Base-by-base conservation (phyloP, 2,113 vertebrate species). In the Otocyon megalotis region DNA sequence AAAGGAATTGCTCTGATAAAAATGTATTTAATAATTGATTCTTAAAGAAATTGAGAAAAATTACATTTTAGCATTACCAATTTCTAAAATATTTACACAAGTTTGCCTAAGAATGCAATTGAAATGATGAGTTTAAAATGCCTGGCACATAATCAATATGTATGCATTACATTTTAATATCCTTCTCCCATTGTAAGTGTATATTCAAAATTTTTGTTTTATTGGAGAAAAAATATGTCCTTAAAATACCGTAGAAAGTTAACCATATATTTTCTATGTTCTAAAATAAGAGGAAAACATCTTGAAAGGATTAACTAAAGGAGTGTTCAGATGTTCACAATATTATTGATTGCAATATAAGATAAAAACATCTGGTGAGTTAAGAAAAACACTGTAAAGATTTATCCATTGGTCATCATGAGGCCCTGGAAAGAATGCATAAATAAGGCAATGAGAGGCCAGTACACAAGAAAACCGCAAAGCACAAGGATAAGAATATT, bases 31-130 rank as follows among this genome's bases (percentile, higher is more conserved):
- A 86, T 84, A 92, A 62, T 37, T 85, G 20, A 19, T 79, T 92
- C 0, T 56, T 90, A n/a, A 77, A 50, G 1, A 0, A 4, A 58
- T 35, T 91, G 3, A 69, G 74, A 97, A 54, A 30, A 60, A 60
- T 0, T 83, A 0, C 12, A 53, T 67, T 26, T 37, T 88, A 56
- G 0, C 71, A n/a, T 93, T 88, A 62, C 6, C 50, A 87, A 37
- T 8, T 90, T 93, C 12, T 95, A 58, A 76, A 85, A 92, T 16
- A 6, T 62, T 80, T 76, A n/a, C 62, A 74, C 93, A 83, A 83
- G 80, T 37, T 82, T 93, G 24, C 26, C 26, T 74, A 67, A 92
- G 9, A 53, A 62, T 88, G 91, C 53, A 85, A 58, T 69, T 35
- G 10, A 74, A 17, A 65, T 69, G 2, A 1, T 43, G 32, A 88